Evolutionary conservation across 2,797 vertebrate species (phyloP).

Genomic region (Florisuga fusca): DNA sequence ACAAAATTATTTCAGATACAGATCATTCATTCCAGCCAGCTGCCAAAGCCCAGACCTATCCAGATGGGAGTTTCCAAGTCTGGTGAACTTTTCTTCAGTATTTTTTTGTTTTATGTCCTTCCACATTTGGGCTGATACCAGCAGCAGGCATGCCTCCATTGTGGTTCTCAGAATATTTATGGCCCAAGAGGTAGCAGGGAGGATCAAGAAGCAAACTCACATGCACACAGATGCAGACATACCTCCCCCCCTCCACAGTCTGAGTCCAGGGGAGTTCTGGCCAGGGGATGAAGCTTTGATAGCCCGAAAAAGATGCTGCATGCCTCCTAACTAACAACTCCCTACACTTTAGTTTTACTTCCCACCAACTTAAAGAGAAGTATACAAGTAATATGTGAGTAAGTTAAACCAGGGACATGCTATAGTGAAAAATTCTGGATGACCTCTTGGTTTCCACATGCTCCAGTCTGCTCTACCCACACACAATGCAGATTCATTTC

Average conservation of each 20-base stretch:
- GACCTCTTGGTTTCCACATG: not conserved
- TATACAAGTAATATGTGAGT: not conserved
- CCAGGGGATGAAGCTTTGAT: not conserved
- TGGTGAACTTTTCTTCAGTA: not conserved
- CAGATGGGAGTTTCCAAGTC: conserved; percentile 25
- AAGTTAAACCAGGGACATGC: not conserved
- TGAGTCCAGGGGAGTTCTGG: not conserved
- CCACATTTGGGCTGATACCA: conserved; percentile 48
- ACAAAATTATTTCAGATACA: conserved; percentile 2
- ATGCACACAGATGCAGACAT: not conserved
- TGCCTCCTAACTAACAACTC: not conserved
- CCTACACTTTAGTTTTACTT: not conserved
- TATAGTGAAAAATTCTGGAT: not conserved
- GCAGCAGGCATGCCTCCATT: not conserved
- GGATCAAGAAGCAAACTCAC: not conserved
- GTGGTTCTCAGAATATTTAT: conserved; percentile 16
- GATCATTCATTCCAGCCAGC: not conserved
- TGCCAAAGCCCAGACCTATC: conserved; percentile 5
- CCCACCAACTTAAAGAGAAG: not conserved
- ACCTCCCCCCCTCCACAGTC: not conserved
- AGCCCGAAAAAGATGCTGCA: not conserved
- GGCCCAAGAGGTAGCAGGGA: not conserved
- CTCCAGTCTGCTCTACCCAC: not conserved
- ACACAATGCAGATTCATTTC: not conserved
- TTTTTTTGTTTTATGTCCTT: not conserved